A percentile compares a stretch with the other conserved stretches of the same genome.
Conservation (phyloP, 2,797 vertebrate genomes). For the Knipowitschia caucasica region DNA sequence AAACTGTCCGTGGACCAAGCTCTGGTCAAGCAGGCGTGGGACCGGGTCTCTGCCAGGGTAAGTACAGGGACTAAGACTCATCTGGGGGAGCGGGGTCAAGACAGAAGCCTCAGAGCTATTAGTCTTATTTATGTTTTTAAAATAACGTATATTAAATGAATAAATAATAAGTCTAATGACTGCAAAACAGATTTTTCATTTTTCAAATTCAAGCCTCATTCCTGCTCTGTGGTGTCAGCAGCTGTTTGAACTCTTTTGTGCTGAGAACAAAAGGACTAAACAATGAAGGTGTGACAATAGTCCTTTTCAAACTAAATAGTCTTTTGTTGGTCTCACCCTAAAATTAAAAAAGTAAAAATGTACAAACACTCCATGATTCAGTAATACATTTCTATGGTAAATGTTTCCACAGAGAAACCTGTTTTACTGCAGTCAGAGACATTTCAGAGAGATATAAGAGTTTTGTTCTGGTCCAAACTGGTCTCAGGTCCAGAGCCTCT, state of each 20-base stretch:
- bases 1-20: conserved; percentile 96
- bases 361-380: conserved; percentile 6
- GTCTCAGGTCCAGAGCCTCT: conserved; percentile 14
- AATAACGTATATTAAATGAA: too few species aligned
- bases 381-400: conserved; percentile 1
- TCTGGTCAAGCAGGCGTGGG: conserved; percentile 93
- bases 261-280: not conserved
- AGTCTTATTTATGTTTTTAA: too few species aligned
- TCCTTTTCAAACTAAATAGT: not conserved
- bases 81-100: too few species aligned
- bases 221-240: not conserved
- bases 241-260: conserved; percentile 1
- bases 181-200: too few species aligned
- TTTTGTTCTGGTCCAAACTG: conserved; percentile 53
- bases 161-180: too few species aligned
- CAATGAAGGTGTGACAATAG: not conserved
- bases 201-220: not conserved
- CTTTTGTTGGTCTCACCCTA: conserved; percentile 1
- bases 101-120: too few species aligned
- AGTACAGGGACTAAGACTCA: too few species aligned
- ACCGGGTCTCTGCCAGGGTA: conserved; percentile 88
- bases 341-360: too few species aligned
- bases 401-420: conserved; percentile 19
- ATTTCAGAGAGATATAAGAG: conserved; percentile 42
- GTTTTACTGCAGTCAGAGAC: conserved; percentile 31